These are phyloP conservation scores for Hoplias malabaricus DNA, from an alignment of 2,113 vertebrate genomes.

Conservation along the genomic window DNA sequence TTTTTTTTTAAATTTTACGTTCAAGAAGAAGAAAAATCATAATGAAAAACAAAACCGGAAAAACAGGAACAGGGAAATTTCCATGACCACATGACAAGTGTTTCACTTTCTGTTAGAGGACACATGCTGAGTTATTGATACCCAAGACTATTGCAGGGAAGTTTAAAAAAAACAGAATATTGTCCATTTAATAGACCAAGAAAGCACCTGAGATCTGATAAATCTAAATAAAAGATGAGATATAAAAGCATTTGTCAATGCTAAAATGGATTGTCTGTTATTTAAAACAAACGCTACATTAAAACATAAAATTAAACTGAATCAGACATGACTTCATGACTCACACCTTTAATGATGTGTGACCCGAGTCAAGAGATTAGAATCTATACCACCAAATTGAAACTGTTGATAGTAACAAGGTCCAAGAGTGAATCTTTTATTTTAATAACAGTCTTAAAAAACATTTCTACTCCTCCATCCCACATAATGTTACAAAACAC, in stretches of 20 bases:
- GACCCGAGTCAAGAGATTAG: neutral
- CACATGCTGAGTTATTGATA: neutral
- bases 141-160: neutral
- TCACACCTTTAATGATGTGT: neutral
- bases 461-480: no score
- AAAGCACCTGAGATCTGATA: no score
- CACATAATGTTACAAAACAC: no score
- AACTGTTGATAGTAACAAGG: neutral
- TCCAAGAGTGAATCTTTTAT: neutral
- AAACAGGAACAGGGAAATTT: slow-evolving; percentile 19
- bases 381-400: neutral
- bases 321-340: neutral
- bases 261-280: neutral
- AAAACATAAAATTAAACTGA: neutral
- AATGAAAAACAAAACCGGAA: neutral
- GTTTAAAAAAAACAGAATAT: neutral
- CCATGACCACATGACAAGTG: slow-evolving; percentile 27
- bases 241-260: neutral
- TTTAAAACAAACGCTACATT: neutral
- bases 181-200: no score
- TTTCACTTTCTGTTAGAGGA: slow-evolving; percentile 17
- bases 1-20: no score
- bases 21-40: neutral
- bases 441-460: neutral
- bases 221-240: neutral